Conservation (phyloP, 2,797 vertebrate genomes). For the Poeciliopsis gracilis region DNA sequence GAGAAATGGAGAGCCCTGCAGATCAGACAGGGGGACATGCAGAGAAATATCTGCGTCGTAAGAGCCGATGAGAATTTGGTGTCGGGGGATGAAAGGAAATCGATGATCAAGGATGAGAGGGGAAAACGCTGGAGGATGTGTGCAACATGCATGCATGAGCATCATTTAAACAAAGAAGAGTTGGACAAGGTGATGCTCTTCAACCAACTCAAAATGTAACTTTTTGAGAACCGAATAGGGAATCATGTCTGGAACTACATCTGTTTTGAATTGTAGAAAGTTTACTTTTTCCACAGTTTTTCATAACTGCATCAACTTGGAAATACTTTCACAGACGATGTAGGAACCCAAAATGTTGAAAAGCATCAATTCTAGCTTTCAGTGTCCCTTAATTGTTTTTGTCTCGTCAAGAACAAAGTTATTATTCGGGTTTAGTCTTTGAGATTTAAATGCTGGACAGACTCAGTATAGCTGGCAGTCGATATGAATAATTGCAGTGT, state of each 20-base stretch:
- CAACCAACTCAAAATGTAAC: constrained; percentile 13
- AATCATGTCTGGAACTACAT: neutral
- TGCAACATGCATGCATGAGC: constrained; percentile 45
- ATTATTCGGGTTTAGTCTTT: neutral
- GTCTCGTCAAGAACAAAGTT: neutral
- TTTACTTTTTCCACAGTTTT: neutral
- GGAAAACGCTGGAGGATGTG: constrained; percentile 26
- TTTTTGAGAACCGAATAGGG: neutral
- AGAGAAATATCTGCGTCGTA: constrained; percentile 26
- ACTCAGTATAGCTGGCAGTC: neutral
- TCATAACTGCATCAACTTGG: neutral
- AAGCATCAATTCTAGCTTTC: neutral
- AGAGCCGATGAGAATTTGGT: constrained; percentile 36
- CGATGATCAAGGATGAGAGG: constrained; percentile 52
- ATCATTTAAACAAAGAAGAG: constrained; percentile 31
- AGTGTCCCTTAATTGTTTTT: neutral
- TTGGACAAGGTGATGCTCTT: constrained; percentile 8
- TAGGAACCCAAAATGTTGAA: neutral
- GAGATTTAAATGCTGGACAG: neutral
- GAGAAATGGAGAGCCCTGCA: constrained; percentile 37
- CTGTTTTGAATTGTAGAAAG: neutral
- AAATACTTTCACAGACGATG: neutral
- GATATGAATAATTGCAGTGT: neutral
- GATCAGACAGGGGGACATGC: constrained; percentile 13
- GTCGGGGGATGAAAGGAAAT: constrained; percentile 58